Evolutionary conservation across 2,113 vertebrate species (phyloP), one percentile per base, ranked within the genome.

Genomic region (Cyanistes caeruleus): DNA sequence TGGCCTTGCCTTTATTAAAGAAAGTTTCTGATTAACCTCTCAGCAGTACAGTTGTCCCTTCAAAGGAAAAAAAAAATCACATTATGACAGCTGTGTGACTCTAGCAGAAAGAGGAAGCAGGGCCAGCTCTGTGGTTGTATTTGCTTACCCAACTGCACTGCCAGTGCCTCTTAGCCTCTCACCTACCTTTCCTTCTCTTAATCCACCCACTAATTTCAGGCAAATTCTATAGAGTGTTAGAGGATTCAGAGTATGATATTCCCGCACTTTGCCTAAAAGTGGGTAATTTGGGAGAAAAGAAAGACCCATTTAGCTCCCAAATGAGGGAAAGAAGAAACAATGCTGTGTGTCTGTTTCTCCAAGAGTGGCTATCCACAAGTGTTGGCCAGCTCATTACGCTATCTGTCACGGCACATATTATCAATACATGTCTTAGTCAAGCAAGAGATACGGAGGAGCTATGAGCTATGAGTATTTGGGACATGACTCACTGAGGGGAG

Each of bases 11-110:
- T 95, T 89, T 87, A 73, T 65, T 94, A 85, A 84, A 74, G 60
- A 80, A 64, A 65, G 78, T 91, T 97, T 87, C 89, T 77, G 87
- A 91, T 94, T 93, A 96, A 94, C 65, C 53, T 94, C 62, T 73
- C 73, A 82, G 84, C 3, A 3, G 30, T 60, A 69, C 58, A 55
- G 70, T 74, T 91, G n/a, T 59, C 53, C 70, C 13, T 92, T 82
- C 48, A 53, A 94, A 51, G 24, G 17, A 44, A 30, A 67, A 89
- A 89, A 74, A 30, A 56, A 23, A 23, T 31, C 35, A 59, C n/a
- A 3, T 44, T 25, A 6, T 79, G 65, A 39, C 46, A 94, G 41
- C 58, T 49, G 58, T 37, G 58, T 94, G 77, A 82, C 3, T 4
- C 43, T 64, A 68, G 25, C 69, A 62, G 41, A 91, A 89, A 68